Base-by-base conservation (phyloP, 2,888 invertebrate genomes). In the Ornithoptera priamus region DNA sequence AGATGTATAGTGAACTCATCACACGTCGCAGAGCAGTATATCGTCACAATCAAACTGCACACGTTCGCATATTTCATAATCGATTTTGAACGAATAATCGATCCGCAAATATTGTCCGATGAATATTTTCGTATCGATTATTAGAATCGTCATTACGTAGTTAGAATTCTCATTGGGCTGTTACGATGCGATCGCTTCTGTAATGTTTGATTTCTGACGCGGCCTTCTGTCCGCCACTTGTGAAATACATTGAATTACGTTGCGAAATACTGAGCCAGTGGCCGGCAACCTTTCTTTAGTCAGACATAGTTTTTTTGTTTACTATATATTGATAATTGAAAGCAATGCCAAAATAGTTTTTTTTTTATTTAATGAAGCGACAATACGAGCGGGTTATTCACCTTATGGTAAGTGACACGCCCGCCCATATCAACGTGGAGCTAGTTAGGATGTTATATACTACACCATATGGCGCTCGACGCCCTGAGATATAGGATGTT, bases 51-150 rank as follows among this genome's bases (percentile, higher is more conserved):
- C 62, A 39, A 65, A 65, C 24, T 61, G 46, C 42, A 46, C 42
- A 61, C 30, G 62, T 39, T 56, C 42, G 42, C 39, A 65, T 18
- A 57, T 8, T 65, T 65, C 42, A 65, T 61, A 69, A 69, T 57
- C 58, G 60, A 61, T 65, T 65, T 62, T 57, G 42, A 39, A 10
- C 39, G 39, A 39, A 39, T 39, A 39, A 24, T 24, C 62, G 50
- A 65, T 30, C 56, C 62, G 42, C 18, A 30, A 30, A 30, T 30
- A 30, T 30, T 30, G 30, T 30, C 3, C 30, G 30, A 30, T 67
- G 20, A 67, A 63, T 67, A 63, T 63, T 57, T 67, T 63, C 22
- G 8, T 22, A 22, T 46, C 24, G 59, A 20, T 62, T 30, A 62
- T 39, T 63, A 20, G 10, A 15, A 39, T 46, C 17, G 36, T 30